Base-by-base conservation (phyloP, 2,113 vertebrate genomes). In the Hypocryptadius cinnamomeus region DNA sequence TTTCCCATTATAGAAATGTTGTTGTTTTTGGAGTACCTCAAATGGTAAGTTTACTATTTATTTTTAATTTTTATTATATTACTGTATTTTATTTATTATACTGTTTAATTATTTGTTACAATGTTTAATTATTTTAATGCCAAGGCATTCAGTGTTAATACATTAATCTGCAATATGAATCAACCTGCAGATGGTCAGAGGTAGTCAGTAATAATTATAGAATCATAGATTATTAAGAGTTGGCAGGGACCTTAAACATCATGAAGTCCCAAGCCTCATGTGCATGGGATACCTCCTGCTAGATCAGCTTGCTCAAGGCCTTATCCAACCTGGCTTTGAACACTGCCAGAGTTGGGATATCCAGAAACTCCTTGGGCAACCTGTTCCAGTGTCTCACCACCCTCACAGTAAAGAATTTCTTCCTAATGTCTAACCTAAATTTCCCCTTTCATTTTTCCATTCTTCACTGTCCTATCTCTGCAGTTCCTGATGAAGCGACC, bases 21-120 rank as follows among this genome's bases (percentile, higher is more conserved):
- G 98, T 99, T 30, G 97, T 99, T 93, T 99, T 99, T 94, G 99
- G 99, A 23, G 99, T 99, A 65, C 99, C 99, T 93, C 98, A 99
- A 95, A 99, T 99, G 99, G 99, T 99, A 97, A 99, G 98, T 97
- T 48, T 28, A 6, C 8, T 70, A 5, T 23, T 92, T 56, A 17
- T 50, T 59, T 57, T 20, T 20, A 2, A 10, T n/a, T 76, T 60
- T 60, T 35, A 31, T 37, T 60, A 8, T 44, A 33, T 35, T 10
- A 10, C 8, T 60, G 1, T 51, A 13, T 33, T 65, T 51, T 51
- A 15, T 73, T 22, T 28, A 27, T 68, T 31, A 15, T 15, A 22
- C 22, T 35, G 31, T 30, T 35, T 37, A 66, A 31, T 85, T 59
- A 60, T 37, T 85, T 68, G 27, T 57, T 79, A 21, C 4, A 15